Evolutionary conservation across 2,113 vertebrate species (phyloP).

Genomic region (Hyperopisus bebe): DNA sequence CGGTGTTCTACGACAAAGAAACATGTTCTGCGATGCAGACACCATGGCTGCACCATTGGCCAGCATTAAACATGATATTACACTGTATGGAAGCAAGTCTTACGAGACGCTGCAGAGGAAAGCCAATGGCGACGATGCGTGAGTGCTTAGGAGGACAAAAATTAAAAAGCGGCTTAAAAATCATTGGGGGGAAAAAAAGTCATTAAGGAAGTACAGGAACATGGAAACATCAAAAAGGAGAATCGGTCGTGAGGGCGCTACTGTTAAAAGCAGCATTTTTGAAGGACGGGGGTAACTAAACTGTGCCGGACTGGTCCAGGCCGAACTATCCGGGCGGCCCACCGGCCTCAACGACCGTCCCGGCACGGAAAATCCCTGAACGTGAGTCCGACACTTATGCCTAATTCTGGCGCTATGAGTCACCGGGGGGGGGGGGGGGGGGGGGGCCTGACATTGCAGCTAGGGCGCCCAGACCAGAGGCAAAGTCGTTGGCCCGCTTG

Average conservation of each 20-base stretch:
- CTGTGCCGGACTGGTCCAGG: no score
- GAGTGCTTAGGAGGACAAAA: neutral
- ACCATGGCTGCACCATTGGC: neutral
- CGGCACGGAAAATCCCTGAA: neutral
- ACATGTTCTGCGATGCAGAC: neutral
- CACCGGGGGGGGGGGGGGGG: neutral
- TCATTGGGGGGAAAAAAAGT: neutral
- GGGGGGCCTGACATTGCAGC: neutral
- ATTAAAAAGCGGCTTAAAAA: neutral
- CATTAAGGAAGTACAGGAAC: neutral
- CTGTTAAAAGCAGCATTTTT: neutral
- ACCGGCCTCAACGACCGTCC: neutral
- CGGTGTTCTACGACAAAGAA: neutral
- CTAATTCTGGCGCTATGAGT: neutral
- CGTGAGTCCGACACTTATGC: neutral
- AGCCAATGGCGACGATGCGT: neutral
- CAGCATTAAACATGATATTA: neutral
- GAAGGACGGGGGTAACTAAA: neutral
- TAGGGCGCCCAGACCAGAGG: neutral
- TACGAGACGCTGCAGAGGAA: neutral
- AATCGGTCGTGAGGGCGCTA: neutral
- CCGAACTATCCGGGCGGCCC: neutral
- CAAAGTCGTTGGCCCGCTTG: neutral
- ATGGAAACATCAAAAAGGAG: neutral
- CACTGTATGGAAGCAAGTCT: neutral